Evolutionary conservation across 2,888 invertebrate genomes (phyloP).

Genomic region (Dendrolimus houi): DNA sequence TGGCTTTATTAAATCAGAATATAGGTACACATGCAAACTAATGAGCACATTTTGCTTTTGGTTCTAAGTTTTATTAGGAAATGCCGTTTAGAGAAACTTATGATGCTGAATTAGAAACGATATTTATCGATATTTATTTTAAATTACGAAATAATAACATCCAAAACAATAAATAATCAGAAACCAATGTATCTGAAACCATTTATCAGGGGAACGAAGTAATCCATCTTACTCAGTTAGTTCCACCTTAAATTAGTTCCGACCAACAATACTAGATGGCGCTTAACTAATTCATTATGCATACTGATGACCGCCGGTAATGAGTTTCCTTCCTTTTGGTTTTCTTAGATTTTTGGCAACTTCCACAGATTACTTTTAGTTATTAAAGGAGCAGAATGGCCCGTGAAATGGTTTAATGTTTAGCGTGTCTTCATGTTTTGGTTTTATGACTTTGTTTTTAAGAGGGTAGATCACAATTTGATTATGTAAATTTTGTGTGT

Average conservation of each 20-base stretch:
- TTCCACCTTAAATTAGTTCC: conserved; percentile 47
- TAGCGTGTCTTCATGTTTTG: not conserved
- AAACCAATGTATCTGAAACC: conserved; percentile 14
- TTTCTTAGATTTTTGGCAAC: conserved; percentile 63
- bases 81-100: no score
- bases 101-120: no score
- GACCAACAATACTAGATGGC: conserved; percentile 56
- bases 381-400: not conserved
- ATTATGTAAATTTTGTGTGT: not conserved
- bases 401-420: not conserved
- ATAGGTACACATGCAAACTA: no score
- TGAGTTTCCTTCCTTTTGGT: conserved; percentile 63
- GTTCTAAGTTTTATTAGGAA: no score
- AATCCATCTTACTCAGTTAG: conserved; percentile 42
- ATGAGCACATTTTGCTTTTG: no score
- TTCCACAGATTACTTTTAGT: not conserved
- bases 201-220: conserved; percentile 32
- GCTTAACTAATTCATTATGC: conserved; percentile 82
- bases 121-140: no score
- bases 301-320: conserved; percentile 85
- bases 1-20: no score
- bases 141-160: no score
- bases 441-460: not conserved
- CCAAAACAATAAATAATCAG: no score
- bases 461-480: not conserved